A percentile compares a stretch with the other conserved stretches of the same genome.
Evolutionary conservation across 2,888 invertebrate genomes (phyloP).

Genomic region (Elmis aenea): DNA sequence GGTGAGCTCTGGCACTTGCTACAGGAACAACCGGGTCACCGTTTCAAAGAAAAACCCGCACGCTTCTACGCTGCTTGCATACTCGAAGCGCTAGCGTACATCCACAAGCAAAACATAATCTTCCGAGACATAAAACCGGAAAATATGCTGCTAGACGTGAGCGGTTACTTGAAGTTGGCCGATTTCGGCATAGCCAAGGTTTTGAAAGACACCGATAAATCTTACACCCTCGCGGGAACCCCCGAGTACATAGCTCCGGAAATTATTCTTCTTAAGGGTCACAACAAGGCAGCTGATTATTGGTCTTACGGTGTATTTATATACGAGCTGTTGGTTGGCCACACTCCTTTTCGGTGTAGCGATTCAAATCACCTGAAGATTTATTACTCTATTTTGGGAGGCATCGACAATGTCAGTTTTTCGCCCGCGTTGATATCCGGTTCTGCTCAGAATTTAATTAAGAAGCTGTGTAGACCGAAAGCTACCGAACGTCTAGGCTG

Average conservation of each 20-base stretch:
- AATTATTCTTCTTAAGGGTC: slow-evolving; percentile 82
- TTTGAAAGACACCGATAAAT: slow-evolving; percentile 71
- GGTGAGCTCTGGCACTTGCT: slow-evolving; percentile 95
- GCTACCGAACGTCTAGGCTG: slow-evolving; percentile 87
- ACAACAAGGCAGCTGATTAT: slow-evolving; percentile 84
- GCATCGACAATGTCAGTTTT: slow-evolving; percentile 84
- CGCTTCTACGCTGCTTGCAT: slow-evolving; percentile 89
- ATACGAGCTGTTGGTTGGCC: slow-evolving; percentile 80
- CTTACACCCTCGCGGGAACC: slow-evolving; percentile 94
- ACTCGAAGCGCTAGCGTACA: slow-evolving; percentile 84
- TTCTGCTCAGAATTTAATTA: slow-evolving; percentile 75
- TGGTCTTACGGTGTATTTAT: slow-evolving; percentile 90
- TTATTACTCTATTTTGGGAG: slow-evolving; percentile 85
- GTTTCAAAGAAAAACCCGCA: slow-evolving; percentile 77
- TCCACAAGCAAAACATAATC: slow-evolving; percentile 75
- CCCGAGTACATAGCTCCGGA: slow-evolving; percentile 88
- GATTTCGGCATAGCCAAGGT: slow-evolving; percentile 94
- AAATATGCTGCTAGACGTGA: slow-evolving; percentile 78
- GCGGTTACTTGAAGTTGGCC: slow-evolving; percentile 87
- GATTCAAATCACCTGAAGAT: slow-evolving; percentile 91
- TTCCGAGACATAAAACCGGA: slow-evolving; percentile 90
- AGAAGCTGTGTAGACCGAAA: slow-evolving; percentile 76
- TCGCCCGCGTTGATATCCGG: slow-evolving; percentile 72
- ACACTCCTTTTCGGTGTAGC: slow-evolving; percentile 83
- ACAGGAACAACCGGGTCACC: slow-evolving; percentile 63